Percentiles rank a stretch among this genome's conserved stretches.
phyloP scores from a whole-genome alignment of 2,888 invertebrate genomes.

The Phortica magna region DNA sequence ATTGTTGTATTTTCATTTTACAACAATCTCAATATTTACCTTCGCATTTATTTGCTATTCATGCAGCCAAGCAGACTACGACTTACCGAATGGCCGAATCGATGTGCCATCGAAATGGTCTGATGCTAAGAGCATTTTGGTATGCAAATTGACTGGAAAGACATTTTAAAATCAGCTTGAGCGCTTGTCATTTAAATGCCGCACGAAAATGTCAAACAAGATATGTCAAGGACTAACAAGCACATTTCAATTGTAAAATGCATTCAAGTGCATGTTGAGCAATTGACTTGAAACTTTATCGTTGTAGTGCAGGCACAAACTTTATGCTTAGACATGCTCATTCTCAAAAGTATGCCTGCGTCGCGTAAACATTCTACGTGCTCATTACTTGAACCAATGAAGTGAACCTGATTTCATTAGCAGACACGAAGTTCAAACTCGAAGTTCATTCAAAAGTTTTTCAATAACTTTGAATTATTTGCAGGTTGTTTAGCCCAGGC shows the following conservation, averaged over 20 bases:
- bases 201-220: background rate
- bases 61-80: slow-evolving; percentile 33
- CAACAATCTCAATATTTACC: too few species aligned
- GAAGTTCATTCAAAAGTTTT: slow-evolving; percentile 23
- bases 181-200: slow-evolving; percentile 2
- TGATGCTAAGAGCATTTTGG: slow-evolving; percentile 8
- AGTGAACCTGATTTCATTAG: slow-evolving; percentile 4
- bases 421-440: too few species aligned
- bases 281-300: too few species aligned
- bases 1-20: too few species aligned
- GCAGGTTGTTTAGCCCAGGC: background rate
- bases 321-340: too few species aligned
- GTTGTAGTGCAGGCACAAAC: too few species aligned
- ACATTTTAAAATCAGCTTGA: slow-evolving; percentile 15
- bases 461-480: background rate
- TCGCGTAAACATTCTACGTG: background rate
- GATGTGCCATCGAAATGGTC: too few species aligned
- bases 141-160: slow-evolving; percentile 56
- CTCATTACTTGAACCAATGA: background rate
- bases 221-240: background rate
- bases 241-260: background rate
- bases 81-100: background rate
- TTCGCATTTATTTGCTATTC: too few species aligned
- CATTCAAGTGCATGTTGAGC: background rate
- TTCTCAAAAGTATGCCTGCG: background rate